phyloP scores from a whole-genome alignment of 2,113 vertebrate genomes.

The Xyrauchen texanus region DNA sequence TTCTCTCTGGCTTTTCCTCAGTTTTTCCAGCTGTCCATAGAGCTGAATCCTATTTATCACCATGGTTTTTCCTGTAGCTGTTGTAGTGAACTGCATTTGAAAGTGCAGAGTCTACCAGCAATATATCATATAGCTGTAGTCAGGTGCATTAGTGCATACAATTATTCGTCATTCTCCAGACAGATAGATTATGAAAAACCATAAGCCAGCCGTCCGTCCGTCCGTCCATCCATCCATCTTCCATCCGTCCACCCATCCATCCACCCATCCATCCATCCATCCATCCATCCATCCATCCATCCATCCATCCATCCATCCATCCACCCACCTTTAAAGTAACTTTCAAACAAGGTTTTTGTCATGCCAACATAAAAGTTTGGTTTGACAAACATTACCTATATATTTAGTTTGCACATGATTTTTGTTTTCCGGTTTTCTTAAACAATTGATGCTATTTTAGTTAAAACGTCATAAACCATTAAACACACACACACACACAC shows the following conservation, averaged over 20 bases:
- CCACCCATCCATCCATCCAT: too few relatives aligned
- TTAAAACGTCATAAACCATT: not conserved
- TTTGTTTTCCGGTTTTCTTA: not conserved
- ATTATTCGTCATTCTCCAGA: not conserved
- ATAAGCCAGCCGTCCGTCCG: too few relatives aligned
- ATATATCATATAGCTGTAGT: not conserved
- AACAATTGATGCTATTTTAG: not conserved
- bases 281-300: too few relatives aligned
- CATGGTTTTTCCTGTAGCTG: constrained; percentile 20
- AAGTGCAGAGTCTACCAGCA: constrained; percentile 3
- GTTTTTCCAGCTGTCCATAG: constrained; percentile 15
- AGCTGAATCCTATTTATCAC: constrained; percentile 31
- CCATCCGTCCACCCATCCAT: too few relatives aligned
- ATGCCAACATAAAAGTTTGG: too few relatives aligned
- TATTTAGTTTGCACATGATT: too few relatives aligned
- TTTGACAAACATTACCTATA: too few relatives aligned
- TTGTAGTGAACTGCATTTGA: constrained; percentile 8
- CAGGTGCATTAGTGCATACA: not conserved
- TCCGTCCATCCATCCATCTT: too few relatives aligned
- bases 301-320: too few relatives aligned
- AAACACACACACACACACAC: not conserved
- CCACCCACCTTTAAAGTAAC: too few relatives aligned
- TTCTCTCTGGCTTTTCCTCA: constrained; percentile 9
- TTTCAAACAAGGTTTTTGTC: too few relatives aligned
- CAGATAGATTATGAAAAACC: too few relatives aligned